Conservation (phyloP, 23 tunicate species). For the Corella eumyota region DNA sequence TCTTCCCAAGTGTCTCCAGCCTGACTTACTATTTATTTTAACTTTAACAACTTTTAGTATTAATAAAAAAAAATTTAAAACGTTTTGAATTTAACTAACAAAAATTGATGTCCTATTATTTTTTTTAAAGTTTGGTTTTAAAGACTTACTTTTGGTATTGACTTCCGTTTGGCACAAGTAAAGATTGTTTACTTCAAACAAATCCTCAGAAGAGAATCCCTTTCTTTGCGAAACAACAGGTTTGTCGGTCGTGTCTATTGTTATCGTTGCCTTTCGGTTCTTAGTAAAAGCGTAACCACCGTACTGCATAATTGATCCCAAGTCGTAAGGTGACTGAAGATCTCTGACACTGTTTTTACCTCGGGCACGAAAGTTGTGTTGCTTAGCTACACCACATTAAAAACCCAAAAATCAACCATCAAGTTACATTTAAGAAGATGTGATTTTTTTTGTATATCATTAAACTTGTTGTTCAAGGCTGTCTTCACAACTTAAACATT, state of each 20-base stretch:
- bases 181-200: conserved; percentile 11
- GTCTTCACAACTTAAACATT: too few species aligned
- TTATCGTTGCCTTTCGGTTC: conserved; percentile 13
- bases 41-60: too few species aligned
- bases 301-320: conserved; percentile 20
- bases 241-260: conserved; percentile 10
- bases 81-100: too few species aligned
- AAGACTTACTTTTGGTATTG: too few species aligned
- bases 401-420: too few species aligned
- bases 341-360: conserved; percentile 13
- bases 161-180: conserved; percentile 27
- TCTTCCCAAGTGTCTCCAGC: neutral
- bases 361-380: conserved; percentile 17
- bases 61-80: too few species aligned
- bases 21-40: too few species aligned
- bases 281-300: conserved; percentile 23
- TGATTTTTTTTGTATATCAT: too few species aligned
- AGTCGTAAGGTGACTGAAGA: conserved; percentile 14
- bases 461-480: too few species aligned
- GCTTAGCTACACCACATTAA: conserved; percentile 5
- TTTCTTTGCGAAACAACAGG: conserved; percentile 17
- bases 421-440: too few species aligned
- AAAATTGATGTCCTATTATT: too few species aligned
- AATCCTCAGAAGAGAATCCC: conserved; percentile 7
- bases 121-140: too few species aligned